Evolutionary conservation across 2,888 invertebrate species (phyloP), one percentile per base, ranked within the genome.

Genomic region (Podabrus alpinus): DNA sequence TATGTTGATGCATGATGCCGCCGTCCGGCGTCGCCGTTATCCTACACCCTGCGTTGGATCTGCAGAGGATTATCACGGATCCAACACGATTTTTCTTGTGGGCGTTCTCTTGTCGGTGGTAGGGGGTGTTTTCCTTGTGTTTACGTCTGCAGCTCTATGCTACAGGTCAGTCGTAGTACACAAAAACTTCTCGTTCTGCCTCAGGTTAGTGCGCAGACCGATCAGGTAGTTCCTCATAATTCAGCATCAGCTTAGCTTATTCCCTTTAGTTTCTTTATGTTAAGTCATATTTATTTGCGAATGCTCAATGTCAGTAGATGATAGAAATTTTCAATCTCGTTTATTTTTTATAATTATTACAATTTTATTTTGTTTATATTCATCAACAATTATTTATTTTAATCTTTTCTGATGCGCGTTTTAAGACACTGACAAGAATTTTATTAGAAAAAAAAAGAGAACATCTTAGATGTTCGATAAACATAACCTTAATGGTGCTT

Each of bases 91-190:
- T 91, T 95, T 95, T 93, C 94, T 97, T 92, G 97, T 97, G 91
- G 95, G 94, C 92, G 95, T 96, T 91, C 95, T 97, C 92, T 97
- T 97, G 94, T 96, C 96, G 92, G 96, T 97, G 93, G 97, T 97
- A 93, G 97, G 97, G 94, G 96, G 97, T 93, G 97, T 97, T 92
- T 97, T 97, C 94, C 94, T 97, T 92, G 93, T 96, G 92, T 97
- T 97, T 94, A 96, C 97, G 92, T 94, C 96, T 92, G 95, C 97
- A 95, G 97, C 97, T 92, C 95, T 97, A 92, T 97, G 97, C 95
- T 97, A 97, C 95, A 96, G 97, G 96, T 96, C 96, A 95, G 96
- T 96, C 93, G 96, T 96, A 94, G 96, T 96, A 94, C 95, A 96
- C 95, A 95, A 95, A 95, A 96, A 95, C 95, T 95, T 95, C 95